A percentile compares a stretch with the other conserved stretches of the same genome.
These are phyloP conservation scores for Pterocles burchelli DNA, from an alignment of 2,113 vertebrate species.

Conservation along the genomic window DNA sequence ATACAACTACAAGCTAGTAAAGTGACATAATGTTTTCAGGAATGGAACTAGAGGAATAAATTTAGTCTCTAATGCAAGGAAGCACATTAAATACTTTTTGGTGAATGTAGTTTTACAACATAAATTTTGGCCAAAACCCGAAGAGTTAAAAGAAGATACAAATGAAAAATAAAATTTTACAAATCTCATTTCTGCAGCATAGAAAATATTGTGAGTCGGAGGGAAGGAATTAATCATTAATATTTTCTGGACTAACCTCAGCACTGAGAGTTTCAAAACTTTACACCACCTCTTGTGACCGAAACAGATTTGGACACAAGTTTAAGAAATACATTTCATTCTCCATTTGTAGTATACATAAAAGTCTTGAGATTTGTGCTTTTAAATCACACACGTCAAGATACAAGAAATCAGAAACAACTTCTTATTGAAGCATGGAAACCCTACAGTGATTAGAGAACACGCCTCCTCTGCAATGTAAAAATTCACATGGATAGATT, in stretches of 20 bases:
- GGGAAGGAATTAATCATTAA: background rate
- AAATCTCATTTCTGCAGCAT: background rate
- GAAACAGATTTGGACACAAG: background rate
- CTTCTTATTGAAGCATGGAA: background rate
- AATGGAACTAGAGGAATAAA: background rate
- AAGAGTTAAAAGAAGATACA: background rate
- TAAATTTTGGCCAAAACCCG: background rate
- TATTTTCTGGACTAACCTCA: background rate
- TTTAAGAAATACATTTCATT: background rate
- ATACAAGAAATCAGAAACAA: background rate
- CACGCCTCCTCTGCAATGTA: background rate
- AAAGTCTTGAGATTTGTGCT: background rate
- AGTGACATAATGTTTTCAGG: background rate
- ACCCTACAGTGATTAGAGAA: background rate
- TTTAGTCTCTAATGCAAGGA: background rate
- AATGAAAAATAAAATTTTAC: accelerated
- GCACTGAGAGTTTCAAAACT: background rate
- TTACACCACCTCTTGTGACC: background rate
- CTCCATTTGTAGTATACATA: background rate
- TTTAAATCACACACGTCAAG: background rate
- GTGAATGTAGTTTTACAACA: background rate
- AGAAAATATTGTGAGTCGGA: background rate
- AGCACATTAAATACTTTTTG: accelerated
- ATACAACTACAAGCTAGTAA: background rate
- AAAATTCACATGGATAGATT: background rate